Percentiles rank a stretch among this genome's conserved stretches.
Conservation (phyloP, 2,113 vertebrate genomes). For the Tringa solitaria region DNA sequence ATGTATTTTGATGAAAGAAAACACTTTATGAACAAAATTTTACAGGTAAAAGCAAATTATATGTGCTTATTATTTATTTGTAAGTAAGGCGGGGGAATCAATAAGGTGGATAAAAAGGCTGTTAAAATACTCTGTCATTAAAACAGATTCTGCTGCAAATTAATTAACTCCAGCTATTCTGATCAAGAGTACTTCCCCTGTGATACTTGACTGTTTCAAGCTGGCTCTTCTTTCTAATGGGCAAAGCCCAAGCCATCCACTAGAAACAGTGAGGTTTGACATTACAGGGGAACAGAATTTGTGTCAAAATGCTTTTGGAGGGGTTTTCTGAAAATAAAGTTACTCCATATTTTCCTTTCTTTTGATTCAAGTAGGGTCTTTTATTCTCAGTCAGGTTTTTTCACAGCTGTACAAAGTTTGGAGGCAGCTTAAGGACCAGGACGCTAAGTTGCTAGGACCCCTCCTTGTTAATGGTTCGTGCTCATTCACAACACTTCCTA, state of each 20-base stretch:
- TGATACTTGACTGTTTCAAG: not conserved
- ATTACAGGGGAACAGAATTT: not conserved
- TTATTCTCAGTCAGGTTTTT: not conserved
- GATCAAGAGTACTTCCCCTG: not conserved
- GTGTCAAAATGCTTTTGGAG: not conserved
- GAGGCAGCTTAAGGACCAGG: not conserved
- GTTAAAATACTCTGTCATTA: not conserved
- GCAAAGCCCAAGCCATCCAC: not conserved
- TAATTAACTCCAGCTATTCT: not conserved
- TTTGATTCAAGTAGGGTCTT: not conserved
- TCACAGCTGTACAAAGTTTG: not conserved
- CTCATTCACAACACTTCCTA: not conserved
- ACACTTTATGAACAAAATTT: not conserved
- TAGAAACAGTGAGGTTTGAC: not conserved
- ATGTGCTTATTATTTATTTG: not conserved
- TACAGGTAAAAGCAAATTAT: not conserved
- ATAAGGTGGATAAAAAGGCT: not conserved
- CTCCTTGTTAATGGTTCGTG: not conserved
- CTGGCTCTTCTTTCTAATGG: not conserved
- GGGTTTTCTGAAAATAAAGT: not conserved
- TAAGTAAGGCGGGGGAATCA: not conserved
- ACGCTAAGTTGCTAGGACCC: not conserved
- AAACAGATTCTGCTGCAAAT: not conserved
- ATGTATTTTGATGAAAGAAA: not conserved
- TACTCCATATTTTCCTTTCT: not conserved